These are phyloP conservation scores for Sympetrum striolatum DNA, from an alignment of 2,888 invertebrate species.

Conservation along the genomic window DNA sequence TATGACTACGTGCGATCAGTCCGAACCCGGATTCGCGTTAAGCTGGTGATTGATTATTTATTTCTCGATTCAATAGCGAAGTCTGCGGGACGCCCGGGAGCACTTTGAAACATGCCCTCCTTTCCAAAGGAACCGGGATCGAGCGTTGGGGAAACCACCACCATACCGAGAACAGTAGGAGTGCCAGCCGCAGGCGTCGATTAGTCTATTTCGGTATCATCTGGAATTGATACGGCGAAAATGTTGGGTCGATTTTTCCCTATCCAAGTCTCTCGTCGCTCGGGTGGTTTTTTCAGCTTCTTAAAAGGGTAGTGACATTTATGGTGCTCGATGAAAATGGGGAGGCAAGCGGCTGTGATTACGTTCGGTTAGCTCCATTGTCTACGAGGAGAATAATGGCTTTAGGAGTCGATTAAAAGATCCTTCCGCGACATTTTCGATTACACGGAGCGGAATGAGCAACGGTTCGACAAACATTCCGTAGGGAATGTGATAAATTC, in stretches of 20 bases:
- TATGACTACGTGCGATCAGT: no score
- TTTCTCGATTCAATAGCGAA: not conserved
- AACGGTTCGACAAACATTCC: no score
- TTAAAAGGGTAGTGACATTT: not conserved
- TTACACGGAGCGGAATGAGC: not conserved
- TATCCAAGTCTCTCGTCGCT: not conserved
- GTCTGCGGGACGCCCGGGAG: no score
- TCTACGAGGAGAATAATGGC: not conserved
- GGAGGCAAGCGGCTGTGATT: not conserved
- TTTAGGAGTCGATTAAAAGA: not conserved
- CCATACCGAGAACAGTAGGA: not conserved
- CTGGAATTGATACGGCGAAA: slow-evolving; percentile 17
- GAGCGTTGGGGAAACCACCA: not conserved
- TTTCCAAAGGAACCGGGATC: not conserved
- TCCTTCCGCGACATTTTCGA: not conserved
- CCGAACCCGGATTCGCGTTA: no score
- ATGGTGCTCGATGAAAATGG: not conserved
- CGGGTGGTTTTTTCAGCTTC: not conserved
- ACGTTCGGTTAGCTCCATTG: not conserved
- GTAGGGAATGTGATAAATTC: no score
- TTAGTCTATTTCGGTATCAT: not conserved
- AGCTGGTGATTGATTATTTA: not conserved
- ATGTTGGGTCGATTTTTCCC: not conserved
- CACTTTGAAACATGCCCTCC: not conserved
- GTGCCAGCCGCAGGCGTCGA: slow-evolving; percentile 4